Percentiles rank a stretch among this genome's conserved stretches.
phyloP scores from a whole-genome alignment of 1,140 invertebrate species.

The Vanessa atalanta region DNA sequence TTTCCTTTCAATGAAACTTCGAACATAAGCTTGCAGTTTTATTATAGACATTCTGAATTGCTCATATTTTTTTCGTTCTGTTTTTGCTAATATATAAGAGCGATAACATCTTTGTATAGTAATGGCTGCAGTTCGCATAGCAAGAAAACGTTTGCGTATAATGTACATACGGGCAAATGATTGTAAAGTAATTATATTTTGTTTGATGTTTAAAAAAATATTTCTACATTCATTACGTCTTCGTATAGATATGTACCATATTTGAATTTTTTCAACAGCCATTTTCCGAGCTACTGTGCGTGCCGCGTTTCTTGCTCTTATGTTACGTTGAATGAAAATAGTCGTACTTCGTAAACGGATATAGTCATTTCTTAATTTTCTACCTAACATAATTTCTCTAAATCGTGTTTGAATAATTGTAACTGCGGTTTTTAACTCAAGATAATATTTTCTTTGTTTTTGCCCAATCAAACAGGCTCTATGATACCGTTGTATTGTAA shows the following conservation, averaged over 20 bases:
- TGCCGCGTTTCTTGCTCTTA: slow-evolving; percentile 63
- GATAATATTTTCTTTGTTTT: slow-evolving; percentile 60
- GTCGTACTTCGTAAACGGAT: slow-evolving; percentile 49
- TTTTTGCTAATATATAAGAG: slow-evolving; percentile 46
- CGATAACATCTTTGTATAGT: slow-evolving; percentile 65
- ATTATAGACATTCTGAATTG: slow-evolving; percentile 52
- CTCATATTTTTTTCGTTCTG: slow-evolving; percentile 54
- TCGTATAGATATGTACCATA: slow-evolving; percentile 67
- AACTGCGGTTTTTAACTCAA: slow-evolving; percentile 46
- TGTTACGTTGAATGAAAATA: slow-evolving; percentile 61
- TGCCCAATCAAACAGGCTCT: slow-evolving; percentile 54
- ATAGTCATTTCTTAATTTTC: slow-evolving; percentile 56
- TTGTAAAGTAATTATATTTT: slow-evolving; percentile 48
- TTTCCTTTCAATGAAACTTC: slow-evolving; percentile 54
- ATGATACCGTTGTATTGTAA: slow-evolving; percentile 65
- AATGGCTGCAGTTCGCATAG: slow-evolving; percentile 48
- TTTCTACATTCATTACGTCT: slow-evolving; percentile 55
- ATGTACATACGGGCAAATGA: slow-evolving; percentile 50
- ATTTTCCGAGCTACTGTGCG: slow-evolving; percentile 30
- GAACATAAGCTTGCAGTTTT: slow-evolving; percentile 64
- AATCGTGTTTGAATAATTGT: slow-evolving; percentile 62
- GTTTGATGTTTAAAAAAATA: slow-evolving; percentile 58
- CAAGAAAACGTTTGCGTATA: slow-evolving; percentile 52
- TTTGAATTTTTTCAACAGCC: slow-evolving; percentile 73
- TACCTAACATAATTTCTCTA: slow-evolving; percentile 53